Conservation (phyloP, 2,888 invertebrate species). For the Lordiphosa fenestrarum region DNA sequence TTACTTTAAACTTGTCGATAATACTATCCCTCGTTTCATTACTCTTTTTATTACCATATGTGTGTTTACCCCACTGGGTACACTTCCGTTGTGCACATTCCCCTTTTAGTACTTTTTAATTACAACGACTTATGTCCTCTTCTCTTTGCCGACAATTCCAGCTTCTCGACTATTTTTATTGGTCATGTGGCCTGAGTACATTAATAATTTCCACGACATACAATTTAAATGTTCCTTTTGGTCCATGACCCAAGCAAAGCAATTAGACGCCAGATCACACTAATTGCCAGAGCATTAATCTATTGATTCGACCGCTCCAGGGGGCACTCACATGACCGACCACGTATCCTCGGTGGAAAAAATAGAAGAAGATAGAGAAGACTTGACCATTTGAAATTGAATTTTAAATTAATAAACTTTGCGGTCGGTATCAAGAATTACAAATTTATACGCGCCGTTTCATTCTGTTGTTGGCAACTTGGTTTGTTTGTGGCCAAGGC, state of each 20-base stretch:
- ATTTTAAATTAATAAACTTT: constrained; percentile 78
- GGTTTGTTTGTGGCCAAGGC: constrained; percentile 4
- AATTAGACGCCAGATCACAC: constrained; percentile 70
- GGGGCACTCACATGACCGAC: constrained; percentile 6
- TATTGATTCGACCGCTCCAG: constrained; percentile 52
- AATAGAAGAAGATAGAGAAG: constrained; percentile 1
- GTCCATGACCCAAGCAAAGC: constrained; percentile 49
- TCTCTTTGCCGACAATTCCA: constrained; percentile 2
- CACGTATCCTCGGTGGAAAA: constrained; percentile 20
- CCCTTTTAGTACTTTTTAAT: not conserved
- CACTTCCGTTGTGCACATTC: constrained; percentile 1
- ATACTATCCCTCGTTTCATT: too few species aligned
- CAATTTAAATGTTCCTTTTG: constrained; percentile 48
- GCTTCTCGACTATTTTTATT: constrained; percentile 5
- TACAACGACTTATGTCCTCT: not conserved
- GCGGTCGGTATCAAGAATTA: constrained; percentile 72
- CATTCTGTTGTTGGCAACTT: constrained; percentile 9
- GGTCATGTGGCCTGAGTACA: constrained; percentile 23
- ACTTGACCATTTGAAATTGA: constrained; percentile 75
- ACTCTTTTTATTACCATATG: too few species aligned
- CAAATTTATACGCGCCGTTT: constrained; percentile 70
- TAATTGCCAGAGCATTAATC: constrained; percentile 69
- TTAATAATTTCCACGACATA: constrained; percentile 54
- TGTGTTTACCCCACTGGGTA: too few species aligned
- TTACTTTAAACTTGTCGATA: too few species aligned